Evolutionary conservation across 2,113 vertebrate species (phyloP).

Genomic region (Donacobius atricapilla): DNA sequence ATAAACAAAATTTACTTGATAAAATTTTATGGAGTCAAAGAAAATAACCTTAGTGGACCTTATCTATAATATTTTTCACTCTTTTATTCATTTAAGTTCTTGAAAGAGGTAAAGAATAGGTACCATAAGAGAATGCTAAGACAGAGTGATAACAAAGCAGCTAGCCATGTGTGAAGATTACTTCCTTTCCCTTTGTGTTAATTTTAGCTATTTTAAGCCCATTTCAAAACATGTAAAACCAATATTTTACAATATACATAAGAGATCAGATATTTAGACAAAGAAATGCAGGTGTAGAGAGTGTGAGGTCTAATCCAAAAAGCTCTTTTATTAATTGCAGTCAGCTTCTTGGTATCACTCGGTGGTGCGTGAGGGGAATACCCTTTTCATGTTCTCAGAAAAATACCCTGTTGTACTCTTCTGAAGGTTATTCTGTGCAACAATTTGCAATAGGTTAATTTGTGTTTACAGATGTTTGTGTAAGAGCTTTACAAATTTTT

Average conservation of each 20-base stretch:
- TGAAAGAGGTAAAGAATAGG: not conserved
- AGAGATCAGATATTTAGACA: not conserved
- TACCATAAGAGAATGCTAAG: not conserved
- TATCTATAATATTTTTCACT: not conserved
- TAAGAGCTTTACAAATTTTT: not conserved
- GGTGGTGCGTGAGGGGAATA: not conserved
- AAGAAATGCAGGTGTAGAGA: not conserved
- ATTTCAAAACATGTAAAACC: not conserved
- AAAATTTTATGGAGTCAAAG: not conserved
- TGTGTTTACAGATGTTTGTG: not conserved
- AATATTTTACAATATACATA: not conserved
- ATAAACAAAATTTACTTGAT: not conserved
- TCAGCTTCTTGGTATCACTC: not conserved
- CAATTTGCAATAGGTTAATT: not conserved
- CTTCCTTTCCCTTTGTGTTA: not conserved
- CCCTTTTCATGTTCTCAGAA: not conserved
- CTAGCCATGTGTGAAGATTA: not conserved
- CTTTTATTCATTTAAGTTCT: not conserved
- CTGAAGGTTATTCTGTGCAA: not conserved
- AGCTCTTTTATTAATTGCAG: not conserved
- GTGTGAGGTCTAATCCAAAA: not conserved
- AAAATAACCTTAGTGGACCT: not conserved
- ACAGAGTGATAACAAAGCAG: not conserved
- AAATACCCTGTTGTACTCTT: not conserved
- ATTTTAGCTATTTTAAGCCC: not conserved